A percentile compares a stretch with the other conserved stretches of the same genome.
These are phyloP conservation scores for Ochotona princeps DNA, from an alignment of 2,113 vertebrate genomes.

Conservation along the genomic window DNA sequence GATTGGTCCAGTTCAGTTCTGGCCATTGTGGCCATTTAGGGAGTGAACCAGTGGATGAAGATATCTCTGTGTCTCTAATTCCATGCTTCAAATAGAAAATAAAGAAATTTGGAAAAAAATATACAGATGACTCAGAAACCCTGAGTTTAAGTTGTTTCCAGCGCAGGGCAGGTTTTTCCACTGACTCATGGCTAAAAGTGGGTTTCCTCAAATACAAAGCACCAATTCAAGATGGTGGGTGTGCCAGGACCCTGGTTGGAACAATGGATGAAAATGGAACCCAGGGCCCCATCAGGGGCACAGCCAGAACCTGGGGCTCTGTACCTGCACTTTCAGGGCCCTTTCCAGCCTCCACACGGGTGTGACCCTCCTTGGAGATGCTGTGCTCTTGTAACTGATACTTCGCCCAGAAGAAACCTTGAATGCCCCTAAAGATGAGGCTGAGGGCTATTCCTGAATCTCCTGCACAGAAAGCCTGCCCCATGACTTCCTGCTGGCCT, in stretches of 20 bases:
- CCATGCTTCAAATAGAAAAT: no score
- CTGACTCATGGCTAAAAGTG: not conserved
- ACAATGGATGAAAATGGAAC: not conserved
- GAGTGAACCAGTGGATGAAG: no score
- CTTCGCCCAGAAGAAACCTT: not conserved
- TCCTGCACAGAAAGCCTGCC: not conserved
- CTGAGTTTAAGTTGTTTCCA: not conserved
- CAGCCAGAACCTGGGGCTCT: not conserved
- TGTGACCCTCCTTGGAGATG: not conserved
- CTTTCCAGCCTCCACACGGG: not conserved
- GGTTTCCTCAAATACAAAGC: not conserved
- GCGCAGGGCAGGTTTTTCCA: not conserved
- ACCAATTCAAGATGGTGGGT: not conserved
- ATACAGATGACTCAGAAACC: not conserved
- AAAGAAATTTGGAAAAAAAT: no score
- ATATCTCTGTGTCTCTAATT: no score
- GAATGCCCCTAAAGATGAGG: not conserved
- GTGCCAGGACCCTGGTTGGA: no score
- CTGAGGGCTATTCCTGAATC: not conserved
- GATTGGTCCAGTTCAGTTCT: no score
- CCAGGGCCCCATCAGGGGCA: not conserved
- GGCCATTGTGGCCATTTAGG: no score
- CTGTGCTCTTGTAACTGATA: not conserved
- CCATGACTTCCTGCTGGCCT: not conserved
- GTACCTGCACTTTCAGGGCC: no score